A percentile compares a stretch with the other conserved stretches of the same genome.
phyloP scores from a whole-genome alignment of 2,888 invertebrate species.

The Rhyacophila evoluta region DNA sequence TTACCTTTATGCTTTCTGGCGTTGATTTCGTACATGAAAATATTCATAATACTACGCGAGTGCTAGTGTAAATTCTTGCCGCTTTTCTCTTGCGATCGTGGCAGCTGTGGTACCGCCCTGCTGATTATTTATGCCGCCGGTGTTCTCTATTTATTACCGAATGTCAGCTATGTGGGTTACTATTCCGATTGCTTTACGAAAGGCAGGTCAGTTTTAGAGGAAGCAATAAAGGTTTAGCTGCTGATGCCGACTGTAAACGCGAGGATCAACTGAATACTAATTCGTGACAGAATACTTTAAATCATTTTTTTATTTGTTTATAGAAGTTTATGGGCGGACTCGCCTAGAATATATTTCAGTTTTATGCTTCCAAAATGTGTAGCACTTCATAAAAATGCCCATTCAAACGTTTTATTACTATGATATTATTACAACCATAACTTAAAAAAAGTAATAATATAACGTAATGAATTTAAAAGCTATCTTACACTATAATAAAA shows the following conservation, averaged over 20 bases:
- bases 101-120: not conserved
- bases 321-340: not conserved
- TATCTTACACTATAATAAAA: too few relatives aligned
- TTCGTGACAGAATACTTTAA: slow-evolving; percentile 14
- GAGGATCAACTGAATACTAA: slow-evolving; percentile 20
- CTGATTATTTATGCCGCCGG: slow-evolving; percentile 15
- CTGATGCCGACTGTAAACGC: slow-evolving; percentile 4
- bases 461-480: too few relatives aligned
- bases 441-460: too few relatives aligned
- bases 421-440: too few relatives aligned
- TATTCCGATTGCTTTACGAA: slow-evolving; percentile 10
- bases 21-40: slow-evolving; percentile 17
- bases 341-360: not conserved
- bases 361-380: not conserved
- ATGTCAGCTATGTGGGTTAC: slow-evolving; percentile 17
- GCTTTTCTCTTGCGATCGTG: not conserved
- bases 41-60: slow-evolving; percentile 10
- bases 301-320: slow-evolving; percentile 23
- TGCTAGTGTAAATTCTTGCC: not conserved
- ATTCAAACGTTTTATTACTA: not conserved
- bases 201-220: slow-evolving; percentile 24
- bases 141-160: slow-evolving; percentile 22
- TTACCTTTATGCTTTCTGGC: not conserved
- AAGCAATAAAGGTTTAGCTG: slow-evolving; percentile 18
- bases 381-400: not conserved